A percentile compares a stretch with the other conserved stretches of the same genome.
Evolutionary conservation across 1,140 invertebrate genomes (phyloP).

Genomic region (Drosophila arawakana): DNA sequence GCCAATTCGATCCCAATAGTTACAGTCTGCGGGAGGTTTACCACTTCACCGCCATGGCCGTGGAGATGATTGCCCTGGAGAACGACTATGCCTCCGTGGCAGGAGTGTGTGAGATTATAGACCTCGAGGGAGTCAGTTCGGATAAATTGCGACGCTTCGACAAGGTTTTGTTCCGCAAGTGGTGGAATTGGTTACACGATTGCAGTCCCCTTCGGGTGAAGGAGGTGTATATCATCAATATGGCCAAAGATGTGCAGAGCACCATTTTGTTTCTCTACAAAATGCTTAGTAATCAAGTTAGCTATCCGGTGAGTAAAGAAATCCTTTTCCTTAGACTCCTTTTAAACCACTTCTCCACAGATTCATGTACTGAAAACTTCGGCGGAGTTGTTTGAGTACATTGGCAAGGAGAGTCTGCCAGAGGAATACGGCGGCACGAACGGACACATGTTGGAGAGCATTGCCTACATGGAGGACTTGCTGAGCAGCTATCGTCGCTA

Average conservation of each 20-base stretch:
- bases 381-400: slow-evolving; percentile 84
- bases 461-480: slow-evolving; percentile 87
- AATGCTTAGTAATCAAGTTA: slow-evolving; percentile 66
- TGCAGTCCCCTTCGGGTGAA: slow-evolving; percentile 86
- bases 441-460: slow-evolving; percentile 84
- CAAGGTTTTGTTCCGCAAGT: slow-evolving; percentile 85
- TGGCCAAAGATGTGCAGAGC: slow-evolving; percentile 83
- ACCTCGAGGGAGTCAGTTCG: slow-evolving; percentile 84
- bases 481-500: slow-evolving; percentile 85
- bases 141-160: slow-evolving; percentile 85
- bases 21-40: slow-evolving; percentile 83
- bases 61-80: slow-evolving; percentile 84
- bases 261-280: slow-evolving; percentile 71
- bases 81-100: slow-evolving; percentile 83
- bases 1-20: slow-evolving; percentile 85
- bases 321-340: neutral
- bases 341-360: slow-evolving; percentile 11
- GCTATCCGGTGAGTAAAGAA: slow-evolving; percentile 58
- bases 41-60: slow-evolving; percentile 84
- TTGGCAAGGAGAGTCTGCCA: slow-evolving; percentile 86
- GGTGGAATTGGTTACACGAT: slow-evolving; percentile 84
- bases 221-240: slow-evolving; percentile 85
- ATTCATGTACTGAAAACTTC: slow-evolving; percentile 74
- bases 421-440: slow-evolving; percentile 86
- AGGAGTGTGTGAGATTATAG: slow-evolving; percentile 85